A percentile compares a stretch with the other conserved stretches of the same genome.
These are phyloP conservation scores for Caenorhabditis sp. DNA, from an alignment of 2,888 invertebrate genomes.

Conservation along the genomic window DNA sequence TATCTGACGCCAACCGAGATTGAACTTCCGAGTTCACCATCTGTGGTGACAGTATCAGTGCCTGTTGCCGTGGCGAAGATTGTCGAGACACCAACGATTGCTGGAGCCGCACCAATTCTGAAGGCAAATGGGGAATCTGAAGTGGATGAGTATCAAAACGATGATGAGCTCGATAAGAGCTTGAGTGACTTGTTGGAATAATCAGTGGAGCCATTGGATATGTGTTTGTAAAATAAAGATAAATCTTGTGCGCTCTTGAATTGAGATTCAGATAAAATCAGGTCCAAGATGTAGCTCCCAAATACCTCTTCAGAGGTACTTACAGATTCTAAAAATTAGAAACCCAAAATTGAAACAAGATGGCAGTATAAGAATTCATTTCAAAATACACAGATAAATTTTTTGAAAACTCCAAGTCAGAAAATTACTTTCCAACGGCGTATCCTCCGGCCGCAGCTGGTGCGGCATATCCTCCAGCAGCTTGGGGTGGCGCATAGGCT, in stretches of 20 bases:
- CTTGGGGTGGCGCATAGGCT: neutral
- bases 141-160: neutral
- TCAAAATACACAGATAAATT: neutral
- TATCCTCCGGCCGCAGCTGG: constrained; percentile 39
- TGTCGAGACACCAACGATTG: neutral
- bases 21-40: constrained; percentile 2
- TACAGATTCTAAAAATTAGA: too few relatives aligned
- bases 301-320: too few relatives aligned
- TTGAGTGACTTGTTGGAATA: neutral
- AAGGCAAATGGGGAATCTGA: neutral
- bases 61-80: too few relatives aligned
- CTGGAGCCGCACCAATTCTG: neutral
- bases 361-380: neutral
- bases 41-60: neutral
- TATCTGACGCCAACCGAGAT: neutral
- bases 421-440: constrained; percentile 33
- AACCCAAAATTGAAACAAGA: too few relatives aligned
- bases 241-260: too few relatives aligned
- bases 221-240: too few relatives aligned
- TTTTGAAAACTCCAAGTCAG: too few relatives aligned
- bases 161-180: neutral
- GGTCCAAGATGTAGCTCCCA: too few relatives aligned
- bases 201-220: neutral
- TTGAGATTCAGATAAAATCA: too few relatives aligned
- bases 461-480: constrained; percentile 17